Base-by-base conservation (phyloP, 2,888 invertebrate genomes). In the Dynastes tityus region DNA sequence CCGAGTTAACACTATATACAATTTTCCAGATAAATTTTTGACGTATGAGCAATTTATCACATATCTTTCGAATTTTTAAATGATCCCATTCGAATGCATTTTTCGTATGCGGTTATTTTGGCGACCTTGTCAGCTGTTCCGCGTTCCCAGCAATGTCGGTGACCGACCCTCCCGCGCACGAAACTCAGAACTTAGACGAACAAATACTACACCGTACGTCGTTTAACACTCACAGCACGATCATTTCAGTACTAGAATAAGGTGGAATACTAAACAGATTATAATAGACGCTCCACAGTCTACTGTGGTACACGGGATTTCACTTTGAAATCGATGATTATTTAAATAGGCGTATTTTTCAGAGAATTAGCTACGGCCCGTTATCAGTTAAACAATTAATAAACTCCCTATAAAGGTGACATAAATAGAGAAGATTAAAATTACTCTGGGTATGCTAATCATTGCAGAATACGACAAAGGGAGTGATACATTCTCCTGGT, bases 111-210 rank as follows among this genome's bases (percentile, higher is more conserved):
- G 27, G 32, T 63, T 63, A 9, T 29, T 11, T 29, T 51, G 51
- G 77, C 82, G 82, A 81, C 81, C 82, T 82, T 83, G 82, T 78
- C 80, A 61, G 79, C 77, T 82, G 81, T 84, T 84, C 84, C 85
- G 84, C 85, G 85, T 84, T 84, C 84, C 81, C 79, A 79, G 81
- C 84, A 85, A 84, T 84, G 85, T 85, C 84, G 84, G 83, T 84
- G 85, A 85, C 84, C 84, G 83, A 81, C 81, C 82, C 81, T 80
- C 81, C 83, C 82, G 81, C 83, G 81, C 82, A 80, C 16, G 40
- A 40, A 58, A 58, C 40, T 58, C 45, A 37, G 73, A 58, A 58
- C 9, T 58, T 37, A 40, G 37, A 58, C 55, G 37, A 55, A 40
- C 8, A 58, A 40, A 58, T 9, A 22, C 58, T 27, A n/a, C 45